Evolutionary conservation across 2,797 vertebrate genomes (phyloP).

Genomic region (Rhabdophis nuchalis): DNA sequence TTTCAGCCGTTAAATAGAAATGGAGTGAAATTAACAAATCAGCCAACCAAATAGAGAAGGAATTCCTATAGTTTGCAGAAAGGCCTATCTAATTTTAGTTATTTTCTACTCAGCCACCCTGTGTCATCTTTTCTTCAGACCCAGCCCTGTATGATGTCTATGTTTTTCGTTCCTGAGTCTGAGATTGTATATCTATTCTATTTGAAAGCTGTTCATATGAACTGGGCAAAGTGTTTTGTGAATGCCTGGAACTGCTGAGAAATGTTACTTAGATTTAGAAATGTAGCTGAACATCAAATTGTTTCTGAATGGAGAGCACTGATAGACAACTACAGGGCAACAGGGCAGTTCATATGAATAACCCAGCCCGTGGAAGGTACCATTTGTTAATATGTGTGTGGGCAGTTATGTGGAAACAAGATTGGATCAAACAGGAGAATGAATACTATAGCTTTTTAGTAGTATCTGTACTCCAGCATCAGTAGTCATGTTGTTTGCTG

Average conservation of each 20-base stretch:
- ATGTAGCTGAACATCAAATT: background rate
- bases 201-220: background rate
- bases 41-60: constrained; percentile 33
- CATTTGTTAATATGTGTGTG: background rate
- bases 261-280: background rate
- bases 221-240: background rate
- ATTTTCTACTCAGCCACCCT: background rate
- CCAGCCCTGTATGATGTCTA: constrained; percentile 3
- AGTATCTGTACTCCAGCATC: background rate
- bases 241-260: background rate
- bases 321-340: background rate
- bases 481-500: background rate
- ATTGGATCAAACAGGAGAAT: background rate
- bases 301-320: background rate
- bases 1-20: constrained; percentile 63
- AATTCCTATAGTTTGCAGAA: constrained; percentile 16
- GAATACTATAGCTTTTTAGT: background rate
- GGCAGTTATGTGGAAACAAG: background rate
- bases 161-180: background rate
- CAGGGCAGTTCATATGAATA: background rate
- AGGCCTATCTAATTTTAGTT: constrained; percentile 2
- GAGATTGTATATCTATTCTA: background rate
- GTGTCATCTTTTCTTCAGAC: background rate
- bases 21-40: constrained; percentile 67
- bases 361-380: background rate